Base-by-base conservation (phyloP, 64 coral and sea anemone genomes). In the Montipora capricornis region DNA sequence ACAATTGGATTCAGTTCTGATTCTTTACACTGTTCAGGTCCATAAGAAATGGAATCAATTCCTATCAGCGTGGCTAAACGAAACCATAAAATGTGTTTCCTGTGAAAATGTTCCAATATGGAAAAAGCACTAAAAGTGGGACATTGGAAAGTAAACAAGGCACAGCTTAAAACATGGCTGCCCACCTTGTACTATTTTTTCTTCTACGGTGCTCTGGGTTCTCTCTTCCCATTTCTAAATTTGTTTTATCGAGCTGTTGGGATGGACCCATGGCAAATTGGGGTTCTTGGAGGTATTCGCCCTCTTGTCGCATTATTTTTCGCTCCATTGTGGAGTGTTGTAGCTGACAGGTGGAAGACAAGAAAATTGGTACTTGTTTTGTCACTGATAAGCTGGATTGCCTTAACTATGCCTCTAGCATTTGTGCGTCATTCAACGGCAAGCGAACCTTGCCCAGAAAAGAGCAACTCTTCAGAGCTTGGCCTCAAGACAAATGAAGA, bases 191-290 rank as follows among this genome's bases (percentile, higher is more conserved):
- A 97, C 95, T 94, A 97, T 44, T 97, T 94, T 73, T 84, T 97
- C 47, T 97, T 97, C 83, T 97, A 89, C 82, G 93, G 92, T 8
- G 92, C 95, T 8, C 29, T 97, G 6, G 95, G 95, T 0, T 94
- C 95, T 14, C 84, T 97, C 0, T 92, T 97, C 13, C 95, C 95
- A 1, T 97, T 97, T 8, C 76, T 97, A 37, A 97, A 94, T 57
- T 47, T 97, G 61, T 97, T 94, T 69, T 97, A 94, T 47, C 78
- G 93, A 79, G 88, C 89, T 13, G 20, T 97, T 50, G 95, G 95
- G 20, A 77, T 94, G 19, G 76, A 94, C 5, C 92, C 95, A 1
- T 97, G 95, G 95, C 95, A 97, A 24, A 97, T 97, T 4, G 95
- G 95, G 66, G 79, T 97, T 70, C 79, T 97, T 10, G 95, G 95